Evolutionary conservation across 2,888 invertebrate genomes (phyloP), one percentile per base, ranked within the genome.

Genomic region (Lycia hirtaria): DNA sequence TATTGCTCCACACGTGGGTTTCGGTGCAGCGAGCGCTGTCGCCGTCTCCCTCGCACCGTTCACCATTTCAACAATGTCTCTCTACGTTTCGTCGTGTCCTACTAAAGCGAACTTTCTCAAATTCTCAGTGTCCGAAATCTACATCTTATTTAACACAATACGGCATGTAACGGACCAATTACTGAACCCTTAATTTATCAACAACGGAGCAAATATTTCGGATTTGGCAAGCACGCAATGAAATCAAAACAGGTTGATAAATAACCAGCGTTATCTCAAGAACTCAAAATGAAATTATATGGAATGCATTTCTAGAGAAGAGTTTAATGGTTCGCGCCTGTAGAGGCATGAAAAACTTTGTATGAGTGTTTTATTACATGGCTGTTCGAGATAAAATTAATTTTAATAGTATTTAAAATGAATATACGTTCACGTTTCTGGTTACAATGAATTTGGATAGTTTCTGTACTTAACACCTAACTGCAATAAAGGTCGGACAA

Each of bases 1-100:
- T 76, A 79, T 75, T 64, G 69, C 62, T 66, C 54, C 72, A 74
- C 82, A 83, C 78, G 81, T 83, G 80, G 80, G 73, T 65, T 58
- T 68, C 60, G 58, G 68, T 68, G 60, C 59, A 65, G 48, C 56
- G 56, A 65, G 48, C 68, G 56, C 48, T 60, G 53, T 60, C 61
- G 61, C 66, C 70, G 59, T 81, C 80, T 69, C 78, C 60, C 71
- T 79, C 76, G 61, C 82, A 70, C 47, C 74, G 55, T 49, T 51
- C 64, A 66, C 62, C 68, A 68, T 72, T 71, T 57, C 64, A 64
- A 71, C 73, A 72, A 71, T 71, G 71, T 71, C 71, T 57, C 65
- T 58, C 60, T 59, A 47, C 65, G 43, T 64, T 66, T 71, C 64
- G 62, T 60, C 58, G 62, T 64, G 70, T 73, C 68, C 65, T 56